These are phyloP conservation scores for Oenanthe oenanthe DNA, from an alignment of 2,113 vertebrate species.

Conservation along the genomic window DNA sequence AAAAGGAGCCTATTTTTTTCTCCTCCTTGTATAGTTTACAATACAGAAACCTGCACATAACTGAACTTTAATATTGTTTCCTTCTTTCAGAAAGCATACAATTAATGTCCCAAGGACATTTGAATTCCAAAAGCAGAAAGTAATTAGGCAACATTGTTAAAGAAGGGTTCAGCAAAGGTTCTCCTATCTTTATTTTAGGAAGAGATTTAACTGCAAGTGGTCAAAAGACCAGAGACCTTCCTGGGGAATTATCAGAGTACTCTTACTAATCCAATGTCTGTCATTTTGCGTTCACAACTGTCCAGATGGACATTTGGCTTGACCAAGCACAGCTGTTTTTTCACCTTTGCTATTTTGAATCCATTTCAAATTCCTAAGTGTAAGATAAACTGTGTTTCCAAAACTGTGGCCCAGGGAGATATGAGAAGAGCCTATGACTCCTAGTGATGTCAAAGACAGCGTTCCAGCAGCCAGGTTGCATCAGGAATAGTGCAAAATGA, in stretches of 20 bases:
- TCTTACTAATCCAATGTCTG: not conserved
- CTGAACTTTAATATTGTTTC: not conserved
- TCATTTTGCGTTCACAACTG: not conserved
- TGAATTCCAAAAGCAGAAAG: not conserved
- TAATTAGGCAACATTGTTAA: not conserved
- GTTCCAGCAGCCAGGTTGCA: not conserved
- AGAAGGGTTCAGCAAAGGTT: not conserved
- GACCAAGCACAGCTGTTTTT: not conserved
- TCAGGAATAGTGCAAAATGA: not conserved
- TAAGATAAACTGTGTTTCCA: not conserved
- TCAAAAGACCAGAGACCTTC: not conserved
- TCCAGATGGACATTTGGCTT: not conserved
- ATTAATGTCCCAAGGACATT: not conserved
- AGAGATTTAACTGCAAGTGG: not conserved
- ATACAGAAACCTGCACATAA: not conserved
- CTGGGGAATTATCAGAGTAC: not conserved
- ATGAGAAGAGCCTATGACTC: not conserved
- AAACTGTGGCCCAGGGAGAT: not conserved
- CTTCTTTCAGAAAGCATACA: not conserved
- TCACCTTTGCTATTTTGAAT: not conserved
- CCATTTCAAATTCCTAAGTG: not conserved
- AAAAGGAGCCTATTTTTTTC: not conserved
- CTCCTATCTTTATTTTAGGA: not conserved
- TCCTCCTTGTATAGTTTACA: not conserved
- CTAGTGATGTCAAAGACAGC: not conserved